These are phyloP conservation scores for Noctua pronuba DNA, from an alignment of 2,888 invertebrate species.

Conservation along the genomic window DNA sequence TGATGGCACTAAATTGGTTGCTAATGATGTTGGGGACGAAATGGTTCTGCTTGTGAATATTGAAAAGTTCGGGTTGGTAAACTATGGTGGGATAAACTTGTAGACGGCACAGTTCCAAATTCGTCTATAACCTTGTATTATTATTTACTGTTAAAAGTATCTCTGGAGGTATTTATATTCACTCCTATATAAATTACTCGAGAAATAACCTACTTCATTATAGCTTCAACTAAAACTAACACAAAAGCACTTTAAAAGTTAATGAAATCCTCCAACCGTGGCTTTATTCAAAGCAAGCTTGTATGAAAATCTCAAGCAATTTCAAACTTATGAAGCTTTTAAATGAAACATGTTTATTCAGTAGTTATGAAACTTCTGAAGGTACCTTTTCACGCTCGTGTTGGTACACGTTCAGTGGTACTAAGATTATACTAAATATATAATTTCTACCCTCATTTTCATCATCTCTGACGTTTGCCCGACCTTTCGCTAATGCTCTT, in stretches of 20 bases:
- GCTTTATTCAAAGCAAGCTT: constrained; percentile 10
- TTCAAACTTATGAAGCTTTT: constrained; percentile 36
- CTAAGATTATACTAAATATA: constrained; percentile 20
- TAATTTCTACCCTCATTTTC: constrained; percentile 38
- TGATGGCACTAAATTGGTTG: background rate
- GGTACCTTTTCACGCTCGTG: constrained; percentile 12
- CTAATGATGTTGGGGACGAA: background rate
- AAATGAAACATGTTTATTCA: constrained; percentile 44
- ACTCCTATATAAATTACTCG: background rate
- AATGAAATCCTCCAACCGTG: constrained; percentile 1
- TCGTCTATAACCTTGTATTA: background rate
- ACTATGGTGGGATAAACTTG: background rate
- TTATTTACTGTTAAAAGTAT: background rate
- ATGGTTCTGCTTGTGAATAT: no score
- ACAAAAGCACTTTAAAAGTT: constrained; percentile 18
- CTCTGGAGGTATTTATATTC: background rate
- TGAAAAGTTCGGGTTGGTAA: no score
- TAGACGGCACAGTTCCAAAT: background rate
- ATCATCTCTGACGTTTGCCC: constrained; percentile 8
- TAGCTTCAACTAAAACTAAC: background rate
- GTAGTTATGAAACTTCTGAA: constrained; percentile 31
- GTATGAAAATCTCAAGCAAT: constrained; percentile 27
- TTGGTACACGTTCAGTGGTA: background rate
- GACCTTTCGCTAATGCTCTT: constrained; percentile 27
- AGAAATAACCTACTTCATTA: background rate